Evolutionary conservation across 2,888 invertebrate species (phyloP), one percentile per base, ranked within the genome.

Genomic region (Pyralis farinalis): DNA sequence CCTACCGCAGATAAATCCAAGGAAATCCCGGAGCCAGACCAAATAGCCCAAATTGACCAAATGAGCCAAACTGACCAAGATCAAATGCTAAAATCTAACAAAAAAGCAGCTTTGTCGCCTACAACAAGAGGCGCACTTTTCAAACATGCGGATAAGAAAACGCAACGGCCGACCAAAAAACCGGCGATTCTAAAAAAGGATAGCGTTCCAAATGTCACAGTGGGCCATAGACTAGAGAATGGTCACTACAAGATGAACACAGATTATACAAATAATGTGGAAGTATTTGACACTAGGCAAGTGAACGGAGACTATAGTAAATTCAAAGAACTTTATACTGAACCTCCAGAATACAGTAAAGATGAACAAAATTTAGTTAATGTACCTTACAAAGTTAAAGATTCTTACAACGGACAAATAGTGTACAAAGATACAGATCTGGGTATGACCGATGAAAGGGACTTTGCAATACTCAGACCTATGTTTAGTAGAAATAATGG

Each of bases 171-270:
- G 2, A 16, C 16, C 16, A 33, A 12, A 49, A 48, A 63, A 53
- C 47, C 46, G 40, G 61, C 51, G 42, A 11, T 40, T 1, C 12
- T 46, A 11, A 61, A 64, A 46, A 80, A 74, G 43, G 63, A 63
- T 21, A 70, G 64, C 1, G 73, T 75, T 0, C 84, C 84, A 0
- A 87, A 85, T 31, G 77, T 86, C 0, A 85, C 84, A 0, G 67
- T 85, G 1, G 54, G 58, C 8, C 65, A 60, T 11, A 39, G 33
- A 27, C 6, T 16, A 22, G 34, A 57, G 0, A 68, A 73, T 0
- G 64, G 53, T 1, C 58, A 56, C 5, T 70, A 66, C 44, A 73
- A 73, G 54, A 45, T 66, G 0, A 56, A 56, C 34, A 33, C 61
- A 1, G 51, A 58, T 21, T 74, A 62, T 43, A 53, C 60, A 0